Evolutionary conservation across 1,140 invertebrate genomes (phyloP), one percentile per base, ranked within the genome.

Genomic region (Caenorhabditis remanei): DNA sequence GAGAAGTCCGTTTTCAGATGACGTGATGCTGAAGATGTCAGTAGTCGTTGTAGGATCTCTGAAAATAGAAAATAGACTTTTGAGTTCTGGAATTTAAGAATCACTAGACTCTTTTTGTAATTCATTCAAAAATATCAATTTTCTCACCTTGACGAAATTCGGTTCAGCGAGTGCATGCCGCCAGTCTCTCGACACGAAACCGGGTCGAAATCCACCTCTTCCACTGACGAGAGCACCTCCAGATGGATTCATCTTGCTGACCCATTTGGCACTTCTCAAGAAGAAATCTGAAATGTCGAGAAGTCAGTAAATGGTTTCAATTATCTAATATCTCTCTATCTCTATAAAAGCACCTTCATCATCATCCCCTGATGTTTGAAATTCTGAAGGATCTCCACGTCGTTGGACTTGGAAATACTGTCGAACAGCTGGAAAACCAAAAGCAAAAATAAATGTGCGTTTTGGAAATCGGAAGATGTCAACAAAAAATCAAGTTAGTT

Each of bases 1-100:
- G 61, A 16, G 11, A n/a, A 8, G 67, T 14, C 16, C 43, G 19
- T 46, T n/a, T 43, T 13, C 67, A 40, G 43, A 75, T 46, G 67
- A 65, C 32, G 61, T 40, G 9, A 61, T 67, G 8, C 4, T 8
- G 21, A 67, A 14, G 40, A 40, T 8, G 67, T 75, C n/a, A 75
- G 43, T 75, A 75, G 67, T 75, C 67, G 43, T 75, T 46, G 67
- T 75, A 75, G 67, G 67, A 75, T 46, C 67, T 24, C 67, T 75
- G 67, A 75, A 75, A 75, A 48, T 48, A 19, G 56, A 58, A 21
- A 32, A 32, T 1, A 1, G 32, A 32, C 32, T 32, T 1, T 32
- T 32, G 32, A 32, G 32, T 50, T 50, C 1, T 40, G 21, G 61
- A 65, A 65, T 32, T 32, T 32, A 32, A 1, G 50, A 16, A 9